Base-by-base conservation (phyloP, 1,140 invertebrate species). In the Melitaea cinxia region DNA sequence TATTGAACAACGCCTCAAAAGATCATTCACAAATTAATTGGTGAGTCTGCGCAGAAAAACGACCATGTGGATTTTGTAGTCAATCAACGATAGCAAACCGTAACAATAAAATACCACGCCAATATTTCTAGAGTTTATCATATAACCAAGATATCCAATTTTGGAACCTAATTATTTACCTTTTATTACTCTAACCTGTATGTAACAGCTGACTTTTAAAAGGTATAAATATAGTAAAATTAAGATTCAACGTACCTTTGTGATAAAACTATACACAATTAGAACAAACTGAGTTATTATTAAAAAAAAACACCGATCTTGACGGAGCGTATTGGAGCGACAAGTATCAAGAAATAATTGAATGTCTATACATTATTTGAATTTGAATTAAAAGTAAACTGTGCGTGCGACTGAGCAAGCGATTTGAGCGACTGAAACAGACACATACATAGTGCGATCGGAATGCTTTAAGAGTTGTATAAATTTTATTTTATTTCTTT, bases 311-410 rank as follows among this genome's bases (percentile, higher is more conserved):
- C 71, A 64, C 62, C 66, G 59, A 61, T 52, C 59, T 60, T 42
- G 63, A 50, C 47, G 69, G 55, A 73, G 70, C 73, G 81, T 80
- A 78, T 67, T 60, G 65, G 72, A 75, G 67, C 77, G 64, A 68
- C 77, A 78, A 78, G 69, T 78, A 76, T 77, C 75, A 81, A 80
- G 75, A 80, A 78, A 74, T 80, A 85, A 81, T 82, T 83, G 75
- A 79, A 71, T 72, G 74, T 75, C 70, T 64, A 70, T 81, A 72
- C 68, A 73, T 75, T 75, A 73, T 77, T 83, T 79, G 66, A 78
- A 79, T 80, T 87, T 80, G 75, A 84, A 80, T 83, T 78, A 73
- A 75, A 77, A 79, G 75, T 71, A 78, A 62, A 71, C 55, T 78
- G 82, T 77, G 81, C 73, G 74, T 82, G 73, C 70, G 81, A 83